Evolutionary conservation across 2,888 invertebrate genomes (phyloP).

Genomic region (Andrena chrysosceles): DNA sequence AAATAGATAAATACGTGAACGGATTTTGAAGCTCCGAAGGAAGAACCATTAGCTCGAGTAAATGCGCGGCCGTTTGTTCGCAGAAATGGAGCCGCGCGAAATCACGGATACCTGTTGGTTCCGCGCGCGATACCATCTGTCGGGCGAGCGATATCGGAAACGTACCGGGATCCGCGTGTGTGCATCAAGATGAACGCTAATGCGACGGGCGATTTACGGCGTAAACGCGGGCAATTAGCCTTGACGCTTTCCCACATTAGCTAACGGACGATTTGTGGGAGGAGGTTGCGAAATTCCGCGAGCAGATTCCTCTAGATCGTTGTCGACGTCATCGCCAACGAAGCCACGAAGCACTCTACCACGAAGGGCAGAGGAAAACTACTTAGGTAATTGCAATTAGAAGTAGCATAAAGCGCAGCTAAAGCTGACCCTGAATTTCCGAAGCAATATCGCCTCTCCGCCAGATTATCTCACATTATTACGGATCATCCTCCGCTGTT

Average conservation of each 20-base stretch:
- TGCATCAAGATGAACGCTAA: slow-evolving; percentile 54
- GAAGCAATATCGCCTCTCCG: not conserved
- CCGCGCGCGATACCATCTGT: slow-evolving; percentile 41
- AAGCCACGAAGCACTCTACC: not conserved
- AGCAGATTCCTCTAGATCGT: slow-evolving; percentile 61
- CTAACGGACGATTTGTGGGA: slow-evolving; percentile 54
- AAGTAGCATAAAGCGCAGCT: not conserved
- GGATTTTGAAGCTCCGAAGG: slow-evolving; percentile 2
- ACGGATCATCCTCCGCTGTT: not conserved
- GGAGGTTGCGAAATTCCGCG: slow-evolving; percentile 72
- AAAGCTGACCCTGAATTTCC: not conserved
- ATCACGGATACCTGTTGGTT: slow-evolving; percentile 39
- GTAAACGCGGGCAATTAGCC: slow-evolving; percentile 70
- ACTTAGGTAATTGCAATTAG: no score
- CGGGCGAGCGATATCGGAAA: slow-evolving; percentile 40
- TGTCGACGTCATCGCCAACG: slow-evolving; percentile 45
- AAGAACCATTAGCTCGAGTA: not conserved
- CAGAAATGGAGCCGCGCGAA: slow-evolving; percentile 24
- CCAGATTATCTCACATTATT: not conserved
- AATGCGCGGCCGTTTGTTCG: slow-evolving; percentile 1
- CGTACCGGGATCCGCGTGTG: slow-evolving; percentile 4
- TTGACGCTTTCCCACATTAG: slow-evolving; percentile 77
- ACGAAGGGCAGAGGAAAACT: no score
- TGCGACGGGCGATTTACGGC: slow-evolving; percentile 42
- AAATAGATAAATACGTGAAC: slow-evolving; percentile 23